Evolutionary conservation across 2,888 invertebrate genomes (phyloP).

Genomic region (Heliconius sara): DNA sequence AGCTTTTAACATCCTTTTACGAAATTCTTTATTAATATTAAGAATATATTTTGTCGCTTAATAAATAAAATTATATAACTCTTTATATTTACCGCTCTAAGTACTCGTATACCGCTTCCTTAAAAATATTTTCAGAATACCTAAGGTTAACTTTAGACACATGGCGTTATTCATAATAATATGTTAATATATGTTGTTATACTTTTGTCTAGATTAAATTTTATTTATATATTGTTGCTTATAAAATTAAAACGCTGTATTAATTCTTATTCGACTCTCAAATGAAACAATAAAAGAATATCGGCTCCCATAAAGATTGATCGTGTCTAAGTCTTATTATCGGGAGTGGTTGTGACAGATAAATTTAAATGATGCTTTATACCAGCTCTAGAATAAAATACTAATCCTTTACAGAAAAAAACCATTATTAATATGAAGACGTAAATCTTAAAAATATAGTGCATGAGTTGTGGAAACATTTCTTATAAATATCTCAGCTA

Average conservation of each 20-base stretch:
- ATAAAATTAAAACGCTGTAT: neutral
- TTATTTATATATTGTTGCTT: neutral
- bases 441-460: conserved; percentile 1
- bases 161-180: neutral
- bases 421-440: neutral
- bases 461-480: neutral
- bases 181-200: neutral
- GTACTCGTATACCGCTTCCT: neutral
- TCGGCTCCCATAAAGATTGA: neutral
- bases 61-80: conserved; percentile 1
- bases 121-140: neutral
- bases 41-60: neutral
- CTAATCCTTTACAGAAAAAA: neutral
- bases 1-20: conserved; percentile 22
- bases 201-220: neutral
- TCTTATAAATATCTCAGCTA: neutral
- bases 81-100: neutral
- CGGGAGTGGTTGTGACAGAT: neutral
- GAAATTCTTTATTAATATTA: conserved; percentile 8
- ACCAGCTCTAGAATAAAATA: too few species aligned
- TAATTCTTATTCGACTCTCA: too few species aligned
- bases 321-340: neutral
- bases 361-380: too few species aligned
- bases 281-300: too few species aligned
- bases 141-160: neutral